Conservation (phyloP, 1,140 invertebrate genomes). For the Platyscapa corneri region DNA sequence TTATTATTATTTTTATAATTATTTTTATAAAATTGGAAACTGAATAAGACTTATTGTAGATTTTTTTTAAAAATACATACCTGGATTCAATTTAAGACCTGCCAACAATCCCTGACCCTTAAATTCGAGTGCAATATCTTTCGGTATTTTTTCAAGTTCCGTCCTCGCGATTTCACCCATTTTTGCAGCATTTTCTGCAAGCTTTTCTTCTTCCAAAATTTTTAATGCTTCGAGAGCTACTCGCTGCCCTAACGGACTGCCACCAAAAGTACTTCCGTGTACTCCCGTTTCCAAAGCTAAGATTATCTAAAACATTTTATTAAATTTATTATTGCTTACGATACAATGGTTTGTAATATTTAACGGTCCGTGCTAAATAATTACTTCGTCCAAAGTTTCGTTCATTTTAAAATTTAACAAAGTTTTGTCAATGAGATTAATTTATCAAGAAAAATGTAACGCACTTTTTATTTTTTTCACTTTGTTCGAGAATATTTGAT, state of each 20-base stretch:
- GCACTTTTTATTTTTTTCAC: no score
- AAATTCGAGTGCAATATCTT: slow-evolving; percentile 79
- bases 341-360: no score
- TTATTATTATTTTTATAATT: no score
- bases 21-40: neutral
- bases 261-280: slow-evolving; percentile 90
- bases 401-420: no score
- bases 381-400: no score
- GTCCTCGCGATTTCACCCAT: slow-evolving; percentile 80
- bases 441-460: no score
- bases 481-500: no score
- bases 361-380: no score
- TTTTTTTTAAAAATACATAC: slow-evolving; percentile 69
- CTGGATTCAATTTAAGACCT: slow-evolving; percentile 83
- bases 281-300: slow-evolving; percentile 84
- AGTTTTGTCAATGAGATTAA: no score
- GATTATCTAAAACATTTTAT: slow-evolving; percentile 75
- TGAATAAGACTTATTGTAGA: neutral
- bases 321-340: neutral
- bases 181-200: slow-evolving; percentile 82
- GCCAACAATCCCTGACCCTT: slow-evolving; percentile 85
- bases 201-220: slow-evolving; percentile 82
- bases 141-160: slow-evolving; percentile 78
- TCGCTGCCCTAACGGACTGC: slow-evolving; percentile 86
- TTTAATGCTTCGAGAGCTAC: slow-evolving; percentile 78